phyloP scores from a whole-genome alignment of 2,113 vertebrate genomes.

The Narcine bancroftii region DNA sequence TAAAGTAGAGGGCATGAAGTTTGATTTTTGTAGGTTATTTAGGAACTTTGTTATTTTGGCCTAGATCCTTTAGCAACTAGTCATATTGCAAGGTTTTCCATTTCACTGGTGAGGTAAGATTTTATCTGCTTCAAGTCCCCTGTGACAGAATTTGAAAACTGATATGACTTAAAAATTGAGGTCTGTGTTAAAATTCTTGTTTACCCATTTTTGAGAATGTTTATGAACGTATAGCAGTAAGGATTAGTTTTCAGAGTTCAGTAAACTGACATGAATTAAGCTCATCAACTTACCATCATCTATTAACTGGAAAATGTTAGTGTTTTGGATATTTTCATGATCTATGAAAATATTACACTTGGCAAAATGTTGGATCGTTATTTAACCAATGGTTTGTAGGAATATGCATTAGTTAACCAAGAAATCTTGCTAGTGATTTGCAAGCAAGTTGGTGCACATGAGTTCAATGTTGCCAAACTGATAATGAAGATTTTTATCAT shows the following conservation, averaged over 20 bases:
- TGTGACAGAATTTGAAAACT: neutral
- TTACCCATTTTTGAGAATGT: neutral
- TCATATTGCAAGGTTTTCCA: no score
- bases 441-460: neutral
- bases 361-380: neutral
- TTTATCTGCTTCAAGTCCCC: neutral
- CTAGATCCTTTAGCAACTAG: no score
- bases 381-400: neutral
- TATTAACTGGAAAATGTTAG: neutral
- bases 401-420: neutral
- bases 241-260: no score
- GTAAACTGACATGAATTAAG: neutral
- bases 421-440: neutral
- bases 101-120: neutral
- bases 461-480: neutral
- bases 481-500: neutral
- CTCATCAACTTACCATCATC: neutral
- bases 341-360: neutral
- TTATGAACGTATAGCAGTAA: neutral
- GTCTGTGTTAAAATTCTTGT: neutral
- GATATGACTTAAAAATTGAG: neutral
- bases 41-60: neutral
- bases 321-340: neutral
- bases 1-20: neutral
- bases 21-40: neutral